Evolutionary conservation across 1,140 invertebrate genomes (phyloP).

Genomic region (Platyscapa corneri): DNA sequence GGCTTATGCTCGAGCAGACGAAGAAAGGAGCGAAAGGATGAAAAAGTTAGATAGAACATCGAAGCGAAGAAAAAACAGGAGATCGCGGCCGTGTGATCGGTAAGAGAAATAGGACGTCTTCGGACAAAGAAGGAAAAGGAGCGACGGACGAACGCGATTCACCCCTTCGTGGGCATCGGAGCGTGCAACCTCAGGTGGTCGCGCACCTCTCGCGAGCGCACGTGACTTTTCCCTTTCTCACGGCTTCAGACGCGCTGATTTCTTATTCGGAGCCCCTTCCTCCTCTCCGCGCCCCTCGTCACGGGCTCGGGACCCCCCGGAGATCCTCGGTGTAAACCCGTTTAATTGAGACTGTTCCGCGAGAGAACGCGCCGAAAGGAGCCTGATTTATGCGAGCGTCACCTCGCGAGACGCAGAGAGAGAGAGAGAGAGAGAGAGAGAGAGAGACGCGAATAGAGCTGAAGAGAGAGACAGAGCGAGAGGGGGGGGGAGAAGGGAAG

Average conservation of each 20-base stretch:
- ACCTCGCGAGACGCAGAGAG: not conserved
- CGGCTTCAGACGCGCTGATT: constrained; percentile 59
- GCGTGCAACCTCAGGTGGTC: constrained; percentile 45
- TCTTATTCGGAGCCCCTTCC: constrained; percentile 60
- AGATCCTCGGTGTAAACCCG: constrained; percentile 64
- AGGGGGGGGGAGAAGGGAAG: not conserved
- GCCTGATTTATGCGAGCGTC: constrained; percentile 51
- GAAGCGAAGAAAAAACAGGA: not conserved
- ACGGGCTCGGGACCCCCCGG: constrained; percentile 63
- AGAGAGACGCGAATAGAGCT: not conserved
- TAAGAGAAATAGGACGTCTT: not conserved
- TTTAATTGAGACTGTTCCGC: constrained; percentile 69
- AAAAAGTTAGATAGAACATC: not conserved
- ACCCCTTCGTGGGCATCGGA: constrained; percentile 54
- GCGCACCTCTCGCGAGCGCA: not conserved
- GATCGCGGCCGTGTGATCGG: not conserved
- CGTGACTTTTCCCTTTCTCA: constrained; percentile 60
- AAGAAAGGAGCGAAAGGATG: not conserved
- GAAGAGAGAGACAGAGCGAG: not conserved
- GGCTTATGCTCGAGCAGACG: not conserved
- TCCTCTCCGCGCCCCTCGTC: constrained; percentile 53
- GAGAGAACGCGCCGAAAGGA: not conserved
- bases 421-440: not conserved
- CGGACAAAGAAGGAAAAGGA: not conserved
- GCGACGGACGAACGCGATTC: not conserved